Conservation (phyloP, 2,888 invertebrate species). For the Tipula confusa region DNA sequence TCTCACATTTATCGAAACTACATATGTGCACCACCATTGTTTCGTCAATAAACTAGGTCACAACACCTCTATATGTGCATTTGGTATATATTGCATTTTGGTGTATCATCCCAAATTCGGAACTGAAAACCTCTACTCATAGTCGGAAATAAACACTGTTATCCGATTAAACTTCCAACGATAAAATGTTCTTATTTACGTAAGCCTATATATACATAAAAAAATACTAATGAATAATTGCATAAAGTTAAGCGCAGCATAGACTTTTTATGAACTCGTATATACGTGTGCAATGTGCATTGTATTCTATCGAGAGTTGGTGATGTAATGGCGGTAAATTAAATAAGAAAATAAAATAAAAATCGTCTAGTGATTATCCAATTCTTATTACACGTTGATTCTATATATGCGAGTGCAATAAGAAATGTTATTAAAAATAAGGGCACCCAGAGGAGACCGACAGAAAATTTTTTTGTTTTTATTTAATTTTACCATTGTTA, state of each 20-base stretch:
- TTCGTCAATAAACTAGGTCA: not conserved
- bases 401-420: conserved; percentile 5
- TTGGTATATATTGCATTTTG: not conserved
- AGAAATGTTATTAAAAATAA: conserved; percentile 25
- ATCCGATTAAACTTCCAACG: not conserved
- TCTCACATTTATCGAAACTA: not conserved
- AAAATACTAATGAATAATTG: not conserved
- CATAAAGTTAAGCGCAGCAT: not conserved
- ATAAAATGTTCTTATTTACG: not conserved
- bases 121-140: not conserved
- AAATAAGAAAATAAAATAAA: not conserved
- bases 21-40: not conserved
- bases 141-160: not conserved
- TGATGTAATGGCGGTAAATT: not conserved
- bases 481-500: not conserved
- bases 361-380: not conserved
- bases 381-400: conserved; percentile 1
- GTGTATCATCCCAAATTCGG: not conserved
- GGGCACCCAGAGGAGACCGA: conserved; percentile 20
- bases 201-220: not conserved
- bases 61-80: not conserved
- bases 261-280: not conserved
- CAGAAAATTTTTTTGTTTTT: not conserved
- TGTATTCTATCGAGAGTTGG: not conserved
- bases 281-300: not conserved